phyloP scores from a whole-genome alignment of 2,797 vertebrate genomes.

The Streptopelia turtur region DNA sequence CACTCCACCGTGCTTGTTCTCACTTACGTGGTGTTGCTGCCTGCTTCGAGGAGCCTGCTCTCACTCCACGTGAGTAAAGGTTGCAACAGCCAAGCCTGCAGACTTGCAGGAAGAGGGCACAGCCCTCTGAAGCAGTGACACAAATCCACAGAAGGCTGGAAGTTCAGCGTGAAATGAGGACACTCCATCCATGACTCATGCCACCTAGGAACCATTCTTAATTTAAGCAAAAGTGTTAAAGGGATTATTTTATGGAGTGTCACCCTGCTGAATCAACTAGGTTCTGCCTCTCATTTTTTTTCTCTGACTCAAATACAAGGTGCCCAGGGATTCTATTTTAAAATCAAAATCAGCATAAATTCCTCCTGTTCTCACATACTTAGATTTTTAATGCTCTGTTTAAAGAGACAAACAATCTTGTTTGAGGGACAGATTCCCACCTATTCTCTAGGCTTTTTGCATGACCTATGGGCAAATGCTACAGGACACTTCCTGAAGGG shows the following conservation, averaged over 20 bases:
- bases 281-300: neutral
- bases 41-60: neutral
- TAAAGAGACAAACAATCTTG: conserved; percentile 2
- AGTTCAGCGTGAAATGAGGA: conserved; percentile 68
- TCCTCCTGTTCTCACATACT: neutral
- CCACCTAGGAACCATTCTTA: conserved; percentile 53
- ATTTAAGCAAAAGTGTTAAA: conserved; percentile 41
- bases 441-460: neutral
- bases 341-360: conserved; percentile 2
- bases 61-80: neutral
- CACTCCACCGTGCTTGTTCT: neutral
- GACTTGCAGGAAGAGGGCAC: neutral
- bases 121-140: conserved; percentile 44
- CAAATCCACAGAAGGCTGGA: conserved; percentile 63
- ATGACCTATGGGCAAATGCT: conserved; percentile 15
- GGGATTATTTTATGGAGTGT: neutral
- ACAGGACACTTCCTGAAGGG: conserved; percentile 33
- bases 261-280: neutral
- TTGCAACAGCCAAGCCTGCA: neutral
- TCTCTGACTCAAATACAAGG: neutral
- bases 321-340: neutral
- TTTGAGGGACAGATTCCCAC: neutral
- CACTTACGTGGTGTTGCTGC: accelerated
- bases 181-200: conserved; percentile 53
- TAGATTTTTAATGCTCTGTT: neutral